These are phyloP conservation scores for Xanthia icteritia DNA, from an alignment of 2,888 invertebrate genomes.

Conservation along the genomic window DNA sequence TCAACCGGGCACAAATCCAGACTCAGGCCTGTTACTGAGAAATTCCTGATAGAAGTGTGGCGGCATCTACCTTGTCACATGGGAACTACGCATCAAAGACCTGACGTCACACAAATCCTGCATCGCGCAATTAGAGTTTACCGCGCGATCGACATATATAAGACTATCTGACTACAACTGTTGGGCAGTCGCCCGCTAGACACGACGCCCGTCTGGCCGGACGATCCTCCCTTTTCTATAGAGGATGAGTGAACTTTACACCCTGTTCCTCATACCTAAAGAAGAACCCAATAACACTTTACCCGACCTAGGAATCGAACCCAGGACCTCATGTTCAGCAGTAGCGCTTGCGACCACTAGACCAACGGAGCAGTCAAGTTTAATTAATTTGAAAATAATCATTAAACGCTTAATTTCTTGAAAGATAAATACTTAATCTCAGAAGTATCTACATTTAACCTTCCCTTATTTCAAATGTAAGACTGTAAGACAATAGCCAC, in stretches of 20 bases:
- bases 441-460: constrained; percentile 6
- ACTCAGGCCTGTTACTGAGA: background rate
- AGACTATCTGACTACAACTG: no score
- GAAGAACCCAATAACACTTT: background rate
- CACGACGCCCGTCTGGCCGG: no score
- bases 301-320: no score
- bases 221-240: no score
- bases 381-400: background rate
- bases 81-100: no score
- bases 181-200: no score
- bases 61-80: no score
- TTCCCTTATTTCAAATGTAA: background rate
- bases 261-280: no score
- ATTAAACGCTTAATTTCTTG: constrained; percentile 13
- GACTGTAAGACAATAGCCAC: constrained; percentile 32
- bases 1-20: background rate
- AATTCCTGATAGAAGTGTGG: background rate
- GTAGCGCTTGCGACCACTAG: background rate
- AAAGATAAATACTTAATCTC: constrained; percentile 26
- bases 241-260: no score
- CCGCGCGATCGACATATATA: no score
- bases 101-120: no score
- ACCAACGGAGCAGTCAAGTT: background rate
- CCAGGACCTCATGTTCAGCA: background rate
- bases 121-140: no score